Conservation (phyloP, 2,888 invertebrate genomes). For the Troilus luridus region DNA sequence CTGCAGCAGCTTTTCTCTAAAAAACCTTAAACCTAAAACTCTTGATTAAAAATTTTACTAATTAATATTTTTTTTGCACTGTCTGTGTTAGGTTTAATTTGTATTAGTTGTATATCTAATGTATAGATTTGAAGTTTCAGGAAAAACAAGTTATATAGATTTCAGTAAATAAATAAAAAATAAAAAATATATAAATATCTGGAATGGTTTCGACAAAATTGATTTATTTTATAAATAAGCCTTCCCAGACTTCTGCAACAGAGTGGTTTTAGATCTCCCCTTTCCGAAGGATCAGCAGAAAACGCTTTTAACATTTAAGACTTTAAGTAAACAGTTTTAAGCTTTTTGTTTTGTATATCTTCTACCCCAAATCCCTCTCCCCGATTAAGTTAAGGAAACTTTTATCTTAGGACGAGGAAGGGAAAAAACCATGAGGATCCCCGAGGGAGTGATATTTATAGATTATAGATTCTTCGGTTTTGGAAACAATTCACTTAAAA, state of each 20-base stretch:
- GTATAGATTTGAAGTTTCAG: neutral
- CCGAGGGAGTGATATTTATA: neutral
- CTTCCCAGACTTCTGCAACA: neutral
- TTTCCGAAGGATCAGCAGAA: conserved; percentile 20
- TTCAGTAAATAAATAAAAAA: neutral
- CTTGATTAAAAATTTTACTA: too few relatives aligned
- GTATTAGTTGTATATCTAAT: neutral
- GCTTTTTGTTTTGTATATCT: conserved; percentile 40
- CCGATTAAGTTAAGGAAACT: conserved; percentile 40
- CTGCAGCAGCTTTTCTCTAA: too few relatives aligned
- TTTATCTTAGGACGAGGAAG: conserved; percentile 26
- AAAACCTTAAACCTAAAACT: too few relatives aligned
- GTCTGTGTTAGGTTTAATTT: too few relatives aligned
- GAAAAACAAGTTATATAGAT: neutral
- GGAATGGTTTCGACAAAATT: neutral
- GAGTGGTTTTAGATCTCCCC: conserved; percentile 32
- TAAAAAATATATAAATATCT: neutral
- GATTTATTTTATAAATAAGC: conserved; percentile 13
- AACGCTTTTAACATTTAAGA: conserved; percentile 44
- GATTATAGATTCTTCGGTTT: conserved; percentile 12
- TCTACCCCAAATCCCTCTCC: conserved; percentile 23
- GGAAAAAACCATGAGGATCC: neutral
- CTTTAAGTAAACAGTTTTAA: conserved; percentile 43
- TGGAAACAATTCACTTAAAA: neutral
- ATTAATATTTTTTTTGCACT: too few relatives aligned